Conservation (phyloP, 1,140 invertebrate species). For the Spodoptera frugiperda region DNA sequence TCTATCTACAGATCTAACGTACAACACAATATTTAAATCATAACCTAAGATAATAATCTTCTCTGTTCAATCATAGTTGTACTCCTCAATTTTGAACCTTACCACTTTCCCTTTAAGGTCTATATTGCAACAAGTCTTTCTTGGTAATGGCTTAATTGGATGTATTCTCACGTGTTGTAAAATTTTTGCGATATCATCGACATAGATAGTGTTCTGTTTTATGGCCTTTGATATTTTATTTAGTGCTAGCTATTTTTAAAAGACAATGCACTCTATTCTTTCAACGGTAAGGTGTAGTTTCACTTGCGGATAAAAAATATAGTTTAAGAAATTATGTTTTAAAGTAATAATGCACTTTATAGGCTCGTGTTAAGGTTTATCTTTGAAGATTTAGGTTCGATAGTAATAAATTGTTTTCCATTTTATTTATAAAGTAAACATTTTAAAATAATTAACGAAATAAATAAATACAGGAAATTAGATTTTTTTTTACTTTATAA, state of each 20-base stretch:
- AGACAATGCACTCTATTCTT: background rate
- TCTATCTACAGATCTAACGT: background rate
- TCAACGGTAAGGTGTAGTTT: background rate
- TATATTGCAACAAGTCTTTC: conserved; percentile 11
- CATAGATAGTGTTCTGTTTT: conserved; percentile 18
- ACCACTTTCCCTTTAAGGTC: background rate
- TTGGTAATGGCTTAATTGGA: conserved; percentile 43
- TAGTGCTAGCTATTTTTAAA: background rate
- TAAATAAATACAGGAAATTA: too few species aligned
- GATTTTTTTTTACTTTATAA: too few species aligned
- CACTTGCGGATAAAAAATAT: too few species aligned
- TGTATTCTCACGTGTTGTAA: conserved; percentile 44
- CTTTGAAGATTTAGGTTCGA: too few species aligned
- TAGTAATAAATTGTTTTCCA: too few species aligned
- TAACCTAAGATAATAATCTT: conserved; percentile 29
- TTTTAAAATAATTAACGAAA: too few species aligned
- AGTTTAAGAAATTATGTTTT: too few species aligned
- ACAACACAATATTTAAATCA: conserved; percentile 24
- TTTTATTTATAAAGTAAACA: too few species aligned
- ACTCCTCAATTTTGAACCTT: conserved; percentile 1
- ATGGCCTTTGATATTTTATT: conserved; percentile 23
- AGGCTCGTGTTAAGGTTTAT: too few species aligned
- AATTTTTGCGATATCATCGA: conserved; percentile 36
- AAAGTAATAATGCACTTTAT: too few species aligned
- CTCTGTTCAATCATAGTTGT: conserved; percentile 9